Evolutionary conservation across 2,888 invertebrate species (phyloP), one percentile per base, ranked within the genome.

Genomic region (Toxonevra muliebris): DNA sequence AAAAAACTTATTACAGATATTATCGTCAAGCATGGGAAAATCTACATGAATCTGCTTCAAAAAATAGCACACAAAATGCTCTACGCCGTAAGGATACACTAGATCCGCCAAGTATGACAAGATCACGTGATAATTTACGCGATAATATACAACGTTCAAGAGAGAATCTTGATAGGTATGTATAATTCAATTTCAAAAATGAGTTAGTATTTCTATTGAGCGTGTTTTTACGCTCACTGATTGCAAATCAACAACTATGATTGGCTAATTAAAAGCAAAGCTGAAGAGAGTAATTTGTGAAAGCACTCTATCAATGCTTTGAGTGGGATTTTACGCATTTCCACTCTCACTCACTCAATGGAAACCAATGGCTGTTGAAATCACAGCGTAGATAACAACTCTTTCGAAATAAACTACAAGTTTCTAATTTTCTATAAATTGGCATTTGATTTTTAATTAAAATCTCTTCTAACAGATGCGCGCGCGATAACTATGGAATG

Each of bases 11-110:
- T 60, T 53, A 7, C 45, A 85, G 85, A 74, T 95, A 94, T 86
- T 96, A 96, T 86, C 89, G 94, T 41, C 93, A 95, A 84, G 96
- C 96, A 2, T 96, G 96, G 96, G 95, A 96, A 83, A 95, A 95
- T 83, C 88, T 96, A 3, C 94, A 94, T 82, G 94, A 94, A 82
- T 91, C 93, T 5, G 90, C 93, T 4, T 88, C 88, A 20, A 90
- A 90, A 79, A 84, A 84, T 61, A 84, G 84, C 74, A 82, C 85
- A 10, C 90, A 89, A 76, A 87, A 87, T 77, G 89, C 90, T 0
- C 83, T 91, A 61, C 86, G 89, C 61, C 88, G 91, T 65, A 92
- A 92, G 82, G 92, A 92, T 76, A 91, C 91, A 45, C 84, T 92
- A 78, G 92, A 92, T 84, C 90, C 90, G 77, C 90, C 90, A 30